Conservation (phyloP, 1,140 invertebrate genomes). For the Aphaenogaster rudis region DNA sequence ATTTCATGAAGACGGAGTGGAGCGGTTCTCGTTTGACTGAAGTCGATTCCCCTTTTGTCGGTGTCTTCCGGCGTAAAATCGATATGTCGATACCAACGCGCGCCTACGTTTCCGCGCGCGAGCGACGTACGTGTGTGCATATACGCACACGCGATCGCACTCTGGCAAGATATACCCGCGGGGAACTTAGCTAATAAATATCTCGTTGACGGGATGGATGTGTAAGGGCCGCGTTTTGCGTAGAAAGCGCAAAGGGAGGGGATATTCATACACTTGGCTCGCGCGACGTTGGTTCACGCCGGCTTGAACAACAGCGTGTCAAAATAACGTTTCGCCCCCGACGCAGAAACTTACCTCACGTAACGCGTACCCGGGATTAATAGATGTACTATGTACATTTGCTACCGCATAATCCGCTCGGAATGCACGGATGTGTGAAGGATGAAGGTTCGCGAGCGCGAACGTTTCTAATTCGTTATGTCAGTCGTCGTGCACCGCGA, state of each 20-base stretch:
- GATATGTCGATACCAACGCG: conserved; percentile 49
- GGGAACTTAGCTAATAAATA: conserved; percentile 48
- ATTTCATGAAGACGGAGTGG: conserved; percentile 62
- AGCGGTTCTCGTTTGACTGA: conserved; percentile 42
- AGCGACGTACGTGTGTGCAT: not conserved
- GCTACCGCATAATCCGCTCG: conserved; percentile 1
- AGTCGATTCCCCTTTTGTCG: conserved; percentile 55
- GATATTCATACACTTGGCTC: conserved; percentile 46
- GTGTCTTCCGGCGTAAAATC: conserved; percentile 55
- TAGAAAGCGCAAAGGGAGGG: not conserved
- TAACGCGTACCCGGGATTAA: conserved; percentile 7
- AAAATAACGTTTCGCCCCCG: conserved; percentile 15
- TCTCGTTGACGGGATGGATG: conserved; percentile 16
- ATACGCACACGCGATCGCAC: not conserved
- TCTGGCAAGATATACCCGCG: not conserved
- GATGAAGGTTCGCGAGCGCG: conserved; percentile 14
- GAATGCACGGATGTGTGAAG: not conserved
- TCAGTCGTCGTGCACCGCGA: not conserved
- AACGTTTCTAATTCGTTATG: conserved; percentile 1
- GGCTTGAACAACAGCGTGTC: not conserved
- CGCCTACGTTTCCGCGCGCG: conserved; percentile 25
- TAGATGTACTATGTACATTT: not conserved
- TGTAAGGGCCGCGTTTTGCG: not conserved
- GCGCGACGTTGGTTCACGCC: not conserved
- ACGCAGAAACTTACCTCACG: conserved; percentile 10